Evolutionary conservation across 1,140 invertebrate genomes (phyloP), one percentile per base, ranked within the genome.

Genomic region (Heliconius melpomene): DNA sequence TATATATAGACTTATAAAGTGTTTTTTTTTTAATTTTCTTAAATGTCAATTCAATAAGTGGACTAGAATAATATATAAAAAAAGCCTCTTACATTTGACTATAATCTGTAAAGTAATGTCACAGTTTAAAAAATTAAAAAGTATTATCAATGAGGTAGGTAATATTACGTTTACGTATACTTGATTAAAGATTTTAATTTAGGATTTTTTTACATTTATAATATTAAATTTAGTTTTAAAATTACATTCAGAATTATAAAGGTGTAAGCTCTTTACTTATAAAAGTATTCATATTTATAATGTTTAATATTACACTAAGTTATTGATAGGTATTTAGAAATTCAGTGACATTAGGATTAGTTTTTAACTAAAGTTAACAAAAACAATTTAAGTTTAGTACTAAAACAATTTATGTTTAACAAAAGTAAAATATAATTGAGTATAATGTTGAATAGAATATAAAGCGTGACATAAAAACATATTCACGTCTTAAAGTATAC

Each of bases 161-260:
- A 26, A 66, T n/a, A 66, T 66, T 66, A 66, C 60, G 60, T 66
- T 66, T 66, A 66, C 60, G 60, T 66, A 66, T 66, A 66, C 26
- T 66, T 66, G 23, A 29, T 16, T 66, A 66, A 66, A 29, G 60
- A 66, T 66, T 26, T 66, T 29, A 66, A 8, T 29, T 66, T 26
- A 66, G 60, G 26, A 66, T 11, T 11, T 23, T 66, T 26, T 66
- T 66, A 66, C 60, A 66, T 66, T 29, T 7, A 66, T 26, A 26
- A 66, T 16, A 66, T 16, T 29, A 26, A 29, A 11, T 66, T 29
- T 66, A 66, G 50, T 52, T 66, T 66, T 26, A 13, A 66, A 26
- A 66, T 29, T 66, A 66, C 60, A 29, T 26, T 66, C 60, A 66
- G 60, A 66, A 23, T 60, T 60, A 23, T 60, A 11, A 23, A 60